Evolutionary conservation across 2,888 invertebrate genomes (phyloP).

Genomic region (Zaprionus lineosus): DNA sequence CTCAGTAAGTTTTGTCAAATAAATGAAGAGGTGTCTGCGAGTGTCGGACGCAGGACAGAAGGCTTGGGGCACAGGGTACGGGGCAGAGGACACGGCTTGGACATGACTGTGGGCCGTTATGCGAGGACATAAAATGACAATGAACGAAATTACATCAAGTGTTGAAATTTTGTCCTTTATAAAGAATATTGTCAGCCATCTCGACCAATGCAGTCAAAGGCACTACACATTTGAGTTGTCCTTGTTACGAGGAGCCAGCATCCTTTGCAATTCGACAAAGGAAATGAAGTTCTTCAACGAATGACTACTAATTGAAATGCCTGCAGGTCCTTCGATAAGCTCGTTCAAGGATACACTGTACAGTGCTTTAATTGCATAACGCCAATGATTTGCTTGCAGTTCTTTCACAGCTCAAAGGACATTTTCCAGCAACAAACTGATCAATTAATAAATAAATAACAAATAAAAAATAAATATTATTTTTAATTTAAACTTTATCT

Average conservation of each 20-base stretch:
- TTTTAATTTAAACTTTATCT: no score
- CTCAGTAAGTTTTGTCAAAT: conserved; percentile 61
- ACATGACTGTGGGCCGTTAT: conserved; percentile 32
- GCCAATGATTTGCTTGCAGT: conserved; percentile 18
- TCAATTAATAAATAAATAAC: not conserved
- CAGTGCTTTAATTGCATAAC: conserved; percentile 23
- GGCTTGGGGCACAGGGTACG: not conserved
- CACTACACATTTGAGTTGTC: conserved; percentile 19
- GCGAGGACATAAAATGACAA: conserved; percentile 33
- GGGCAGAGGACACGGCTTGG: conserved; percentile 7
- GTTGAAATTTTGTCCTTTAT: conserved; percentile 37
- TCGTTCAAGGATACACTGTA: conserved; percentile 6
- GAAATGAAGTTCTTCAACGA: conserved; percentile 44
- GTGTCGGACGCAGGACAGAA: conserved; percentile 4
- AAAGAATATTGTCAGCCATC: conserved; percentile 23
- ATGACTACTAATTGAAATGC: conserved; percentile 53
- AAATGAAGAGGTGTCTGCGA: conserved; percentile 59
- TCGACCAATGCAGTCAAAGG: conserved; percentile 39
- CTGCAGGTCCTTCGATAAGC: conserved; percentile 20
- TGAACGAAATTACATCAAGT: conserved; percentile 60
- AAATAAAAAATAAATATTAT: no score
- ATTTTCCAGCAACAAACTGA: not conserved
- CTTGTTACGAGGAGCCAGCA: no score
- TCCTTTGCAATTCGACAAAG: conserved; percentile 14
- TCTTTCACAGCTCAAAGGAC: conserved; percentile 22